Conservation (phyloP, 1,140 invertebrate species). For the Solen grandis region DNA sequence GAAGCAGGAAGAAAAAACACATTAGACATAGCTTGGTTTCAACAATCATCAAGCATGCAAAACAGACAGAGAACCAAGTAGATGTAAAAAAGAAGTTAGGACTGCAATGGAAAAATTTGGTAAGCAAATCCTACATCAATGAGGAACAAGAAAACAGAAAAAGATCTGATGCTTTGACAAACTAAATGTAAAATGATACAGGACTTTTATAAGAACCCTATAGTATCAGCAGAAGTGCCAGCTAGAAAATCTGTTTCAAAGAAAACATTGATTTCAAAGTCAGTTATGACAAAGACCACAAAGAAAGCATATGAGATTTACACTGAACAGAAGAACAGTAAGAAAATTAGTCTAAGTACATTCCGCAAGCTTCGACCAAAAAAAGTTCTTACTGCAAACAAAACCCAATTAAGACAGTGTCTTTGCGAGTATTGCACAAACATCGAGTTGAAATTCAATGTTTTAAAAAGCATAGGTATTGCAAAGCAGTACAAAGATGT, state of each 20-base stretch:
- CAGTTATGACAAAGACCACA: too few species aligned
- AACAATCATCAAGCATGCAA: neutral
- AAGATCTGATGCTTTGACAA: too few species aligned
- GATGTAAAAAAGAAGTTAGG: too few species aligned
- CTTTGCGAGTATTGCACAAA: constrained; percentile 13
- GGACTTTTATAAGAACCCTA: neutral
- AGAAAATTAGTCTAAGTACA: neutral
- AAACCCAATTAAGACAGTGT: neutral
- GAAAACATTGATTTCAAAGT: too few species aligned
- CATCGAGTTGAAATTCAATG: neutral
- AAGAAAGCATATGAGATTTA: too few species aligned
- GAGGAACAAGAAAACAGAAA: too few species aligned
- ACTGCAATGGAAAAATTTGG: too few species aligned
- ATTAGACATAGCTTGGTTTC: constrained; percentile 4
- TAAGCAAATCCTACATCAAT: too few species aligned
- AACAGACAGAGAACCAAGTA: constrained; percentile 1
- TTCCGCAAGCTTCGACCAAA: neutral
- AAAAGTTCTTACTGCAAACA: neutral
- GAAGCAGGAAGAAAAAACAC: constrained; percentile 27
- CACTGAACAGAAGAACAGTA: too few species aligned
- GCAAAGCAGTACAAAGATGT: constrained; percentile 1
- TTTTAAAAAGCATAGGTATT: neutral
- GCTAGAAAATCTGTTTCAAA: too few species aligned
- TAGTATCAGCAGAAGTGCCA: neutral
- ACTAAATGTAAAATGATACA: constrained; percentile 18